These are phyloP conservation scores for Perccottus glenii DNA, from an alignment of 2,113 vertebrate species.

Conservation along the genomic window DNA sequence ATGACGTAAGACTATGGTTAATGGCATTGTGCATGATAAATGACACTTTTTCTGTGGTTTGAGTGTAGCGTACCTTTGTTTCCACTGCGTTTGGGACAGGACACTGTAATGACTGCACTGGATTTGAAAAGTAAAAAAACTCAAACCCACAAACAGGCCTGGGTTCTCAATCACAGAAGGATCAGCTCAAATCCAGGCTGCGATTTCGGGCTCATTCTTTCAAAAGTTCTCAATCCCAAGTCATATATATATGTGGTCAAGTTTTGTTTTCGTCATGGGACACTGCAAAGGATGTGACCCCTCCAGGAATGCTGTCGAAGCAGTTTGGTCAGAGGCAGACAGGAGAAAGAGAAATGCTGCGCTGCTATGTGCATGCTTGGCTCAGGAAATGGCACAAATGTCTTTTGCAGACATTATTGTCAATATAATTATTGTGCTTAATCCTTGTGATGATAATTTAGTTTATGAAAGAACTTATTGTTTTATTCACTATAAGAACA, in stretches of 20 bases:
- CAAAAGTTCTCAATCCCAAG: constrained; percentile 63
- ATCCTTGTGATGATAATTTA: constrained; percentile 33
- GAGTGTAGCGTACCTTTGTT: constrained; percentile 44
- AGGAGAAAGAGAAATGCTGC: constrained; percentile 55
- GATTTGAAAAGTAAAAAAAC: constrained; percentile 67
- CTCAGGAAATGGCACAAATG: constrained; percentile 43
- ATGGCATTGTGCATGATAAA: constrained; percentile 26
- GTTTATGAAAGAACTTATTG: constrained; percentile 9
- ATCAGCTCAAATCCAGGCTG: constrained; percentile 61
- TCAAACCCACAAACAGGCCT: constrained; percentile 76
- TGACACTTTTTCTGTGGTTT: constrained; percentile 13
- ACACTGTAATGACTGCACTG: constrained; percentile 51
- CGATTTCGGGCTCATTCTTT: constrained; percentile 66
- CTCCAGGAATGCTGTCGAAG: constrained; percentile 64
- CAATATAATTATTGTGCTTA: constrained; percentile 31
- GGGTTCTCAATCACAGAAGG: constrained; percentile 76
- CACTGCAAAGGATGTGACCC: constrained; percentile 72
- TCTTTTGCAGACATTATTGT: constrained; percentile 36
- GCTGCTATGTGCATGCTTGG: constrained; percentile 20
- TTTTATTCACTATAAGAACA: too few species aligned
- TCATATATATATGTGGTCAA: constrained; percentile 70
- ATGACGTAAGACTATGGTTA: constrained; percentile 19
- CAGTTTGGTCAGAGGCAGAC: constrained; percentile 48
- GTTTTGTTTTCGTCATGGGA: constrained; percentile 71
- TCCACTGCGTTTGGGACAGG: constrained; percentile 47